Evolutionary conservation across 2,797 vertebrate genomes (phyloP), one percentile per base, ranked within the genome.

Genomic region (Microhierax caerulescens): DNA sequence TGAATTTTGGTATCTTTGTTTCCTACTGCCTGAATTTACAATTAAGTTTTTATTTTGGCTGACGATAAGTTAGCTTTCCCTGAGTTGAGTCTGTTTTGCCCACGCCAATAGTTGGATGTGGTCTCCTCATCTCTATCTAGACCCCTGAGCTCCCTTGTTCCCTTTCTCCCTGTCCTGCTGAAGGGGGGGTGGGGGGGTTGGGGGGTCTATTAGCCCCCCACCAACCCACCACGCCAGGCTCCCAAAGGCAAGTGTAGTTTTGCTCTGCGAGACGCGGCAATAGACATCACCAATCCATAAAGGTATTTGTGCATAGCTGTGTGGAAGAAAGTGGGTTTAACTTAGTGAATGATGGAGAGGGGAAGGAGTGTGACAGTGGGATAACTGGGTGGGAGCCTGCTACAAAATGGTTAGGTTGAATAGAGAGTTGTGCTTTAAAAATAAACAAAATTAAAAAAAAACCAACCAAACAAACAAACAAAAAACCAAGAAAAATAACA

Each of bases 281-380:
- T 7, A 9, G 16, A 19, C 43, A 5, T 57, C 50, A 4, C 60
- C 0, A 1, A 32, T 59, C n/a, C 30, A 3, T 30, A 34, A 18
- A 15, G 37, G 7, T 57, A 7, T 21, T 54, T 56, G 43, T 37
- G 9, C 14, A 30, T 19, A 28, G 20, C 76, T 70, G 20, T 23
- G 28, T 65, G 77, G 59, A 45, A 53, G 67, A 53, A 67, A 53
- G 59, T 48, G 45, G 28, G 3, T 76, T 70, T 51, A 32, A 23
- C 39, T 63, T 27, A 34, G 7, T 27, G 8, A 45, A 32, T 2
- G 7, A 24, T 39, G 11, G 24, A 11, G 24, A 63, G 18, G 23
- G 51, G 76, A 57, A 61, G n/a, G 43, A 54, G 28, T 3, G 34
- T 36, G 37, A 24, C 16, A 30, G 17, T 17, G 69, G 37, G 43